These are phyloP conservation scores for Pyrrhosoma nymphula DNA, from an alignment of 2,888 invertebrate species.

Conservation along the genomic window DNA sequence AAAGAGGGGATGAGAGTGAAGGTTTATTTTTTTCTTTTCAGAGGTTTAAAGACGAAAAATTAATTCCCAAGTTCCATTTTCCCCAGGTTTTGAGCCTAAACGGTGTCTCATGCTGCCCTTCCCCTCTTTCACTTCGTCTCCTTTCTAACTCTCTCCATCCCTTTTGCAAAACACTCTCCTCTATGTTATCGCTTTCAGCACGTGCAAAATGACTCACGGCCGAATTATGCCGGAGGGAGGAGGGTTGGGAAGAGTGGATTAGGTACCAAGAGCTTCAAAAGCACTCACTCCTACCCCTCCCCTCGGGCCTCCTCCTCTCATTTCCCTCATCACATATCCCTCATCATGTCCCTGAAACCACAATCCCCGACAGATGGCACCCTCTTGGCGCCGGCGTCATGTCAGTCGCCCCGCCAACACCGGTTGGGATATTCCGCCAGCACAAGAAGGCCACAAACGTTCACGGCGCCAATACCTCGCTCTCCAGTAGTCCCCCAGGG, in stretches of 20 bases:
- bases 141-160: not conserved
- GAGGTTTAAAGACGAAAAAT: slow-evolving; percentile 5
- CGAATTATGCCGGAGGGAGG: not conserved
- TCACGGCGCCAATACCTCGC: not conserved
- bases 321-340: not conserved
- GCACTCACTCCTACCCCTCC: not conserved
- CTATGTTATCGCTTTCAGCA: not conserved
- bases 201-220: slow-evolving; percentile 12
- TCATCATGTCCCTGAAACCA: no score
- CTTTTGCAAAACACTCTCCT: not conserved
- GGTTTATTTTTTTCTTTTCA: not conserved
- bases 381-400: not conserved
- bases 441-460: not conserved
- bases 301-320: not conserved
- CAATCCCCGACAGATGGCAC: not conserved
- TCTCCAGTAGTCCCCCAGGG: not conserved
- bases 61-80: not conserved
- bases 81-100: not conserved
- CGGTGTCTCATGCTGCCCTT: not conserved
- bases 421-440: not conserved
- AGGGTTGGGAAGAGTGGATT: not conserved
- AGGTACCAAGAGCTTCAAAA: no score
- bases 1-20: no score
- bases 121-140: not conserved
- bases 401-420: not conserved